phyloP scores from a whole-genome alignment of 2,113 vertebrate species.

The Nanorana parkeri region DNA sequence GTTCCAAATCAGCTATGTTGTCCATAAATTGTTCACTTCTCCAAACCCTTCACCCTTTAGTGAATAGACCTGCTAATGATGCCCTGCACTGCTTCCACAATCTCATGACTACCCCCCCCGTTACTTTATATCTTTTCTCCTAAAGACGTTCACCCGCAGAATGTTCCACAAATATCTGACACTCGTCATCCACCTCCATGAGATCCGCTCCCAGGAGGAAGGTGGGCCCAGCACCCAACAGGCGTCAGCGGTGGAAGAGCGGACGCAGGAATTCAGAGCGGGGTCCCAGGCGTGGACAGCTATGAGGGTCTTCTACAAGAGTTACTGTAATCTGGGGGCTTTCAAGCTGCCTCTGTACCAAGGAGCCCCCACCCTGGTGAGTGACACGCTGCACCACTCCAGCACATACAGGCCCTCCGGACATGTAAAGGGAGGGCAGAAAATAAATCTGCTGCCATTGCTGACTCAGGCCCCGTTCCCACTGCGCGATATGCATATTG shows the following conservation, averaged over 20 bases:
- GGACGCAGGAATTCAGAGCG: not conserved
- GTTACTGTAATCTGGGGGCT: slow-evolving; percentile 58
- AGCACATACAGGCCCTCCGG: not conserved
- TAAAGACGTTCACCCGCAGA: slow-evolving; percentile 58
- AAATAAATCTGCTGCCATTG: no score
- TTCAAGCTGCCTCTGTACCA: slow-evolving; percentile 62
- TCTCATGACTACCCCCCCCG: no score
- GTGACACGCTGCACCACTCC: not conserved
- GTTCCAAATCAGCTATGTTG: no score
- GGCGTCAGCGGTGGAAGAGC: not conserved
- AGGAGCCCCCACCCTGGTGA: slow-evolving; percentile 60
- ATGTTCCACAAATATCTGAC: slow-evolving; percentile 54
- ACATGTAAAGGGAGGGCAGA: not conserved
- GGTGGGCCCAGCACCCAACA: not conserved
- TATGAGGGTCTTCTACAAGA: slow-evolving; percentile 57
- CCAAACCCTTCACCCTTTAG: no score
- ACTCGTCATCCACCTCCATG: slow-evolving; percentile 59
- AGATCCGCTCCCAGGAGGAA: slow-evolving; percentile 1
- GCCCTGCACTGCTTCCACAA: no score
- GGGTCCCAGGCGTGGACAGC: slow-evolving; percentile 59
- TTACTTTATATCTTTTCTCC: not conserved
- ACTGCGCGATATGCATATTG: no score
- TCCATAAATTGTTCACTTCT: no score
- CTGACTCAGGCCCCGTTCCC: no score
- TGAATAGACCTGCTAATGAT: no score